Conservation (phyloP, 2,797 vertebrate species). For the Tapirus indicus region DNA sequence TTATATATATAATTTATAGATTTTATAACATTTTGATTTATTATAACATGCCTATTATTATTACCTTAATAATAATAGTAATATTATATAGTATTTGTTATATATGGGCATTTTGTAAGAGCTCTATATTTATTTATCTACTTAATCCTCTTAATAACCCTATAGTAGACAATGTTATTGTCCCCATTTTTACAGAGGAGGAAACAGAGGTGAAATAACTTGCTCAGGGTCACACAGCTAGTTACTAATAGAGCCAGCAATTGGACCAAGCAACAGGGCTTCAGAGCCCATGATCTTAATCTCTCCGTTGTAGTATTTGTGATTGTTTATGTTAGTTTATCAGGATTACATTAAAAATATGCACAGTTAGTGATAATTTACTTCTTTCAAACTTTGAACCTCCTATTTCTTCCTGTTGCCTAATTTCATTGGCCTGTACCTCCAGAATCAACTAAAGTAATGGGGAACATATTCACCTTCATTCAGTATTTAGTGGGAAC, state of each 20-base stretch:
- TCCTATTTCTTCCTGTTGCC: background rate
- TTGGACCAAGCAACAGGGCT: background rate
- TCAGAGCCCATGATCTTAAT: background rate
- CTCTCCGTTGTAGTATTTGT: background rate
- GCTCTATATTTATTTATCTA: background rate
- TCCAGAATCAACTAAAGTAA: background rate
- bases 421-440: background rate
- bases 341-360: background rate
- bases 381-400: constrained; percentile 21
- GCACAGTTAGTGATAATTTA: background rate
- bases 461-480: background rate
- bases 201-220: background rate
- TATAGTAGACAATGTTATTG: background rate
- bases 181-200: background rate
- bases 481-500: background rate
- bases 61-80: background rate
- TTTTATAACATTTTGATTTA: background rate
- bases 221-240: background rate
- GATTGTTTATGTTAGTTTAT: background rate
- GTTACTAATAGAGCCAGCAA: background rate
- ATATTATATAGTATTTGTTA: background rate
- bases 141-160: background rate
- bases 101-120: background rate
- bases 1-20: background rate
- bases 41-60: background rate